Percentiles rank a stretch among this genome's conserved stretches.
Evolutionary conservation across 1,140 invertebrate species (phyloP).

Genomic region (Microplitis demolitor): DNA sequence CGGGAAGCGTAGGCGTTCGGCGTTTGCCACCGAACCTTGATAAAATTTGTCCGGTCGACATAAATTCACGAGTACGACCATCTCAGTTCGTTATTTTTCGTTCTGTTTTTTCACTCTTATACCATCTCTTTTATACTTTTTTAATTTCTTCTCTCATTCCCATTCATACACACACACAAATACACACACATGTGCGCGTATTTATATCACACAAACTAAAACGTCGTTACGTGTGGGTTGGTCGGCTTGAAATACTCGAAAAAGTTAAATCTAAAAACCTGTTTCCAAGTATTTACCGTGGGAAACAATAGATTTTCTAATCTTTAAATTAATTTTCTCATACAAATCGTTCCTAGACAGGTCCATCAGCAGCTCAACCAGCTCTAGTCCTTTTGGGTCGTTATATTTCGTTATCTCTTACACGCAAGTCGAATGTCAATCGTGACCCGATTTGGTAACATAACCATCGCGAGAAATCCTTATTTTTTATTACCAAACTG

Average conservation of each 20-base stretch:
- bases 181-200: not conserved
- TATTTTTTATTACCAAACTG: not conserved
- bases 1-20: conserved; percentile 52
- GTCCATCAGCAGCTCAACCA: not conserved
- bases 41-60: conserved; percentile 61
- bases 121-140: no score
- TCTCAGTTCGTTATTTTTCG: not conserved
- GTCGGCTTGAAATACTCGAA: not conserved
- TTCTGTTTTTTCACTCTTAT: not conserved
- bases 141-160: not conserved
- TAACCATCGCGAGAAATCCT: not conserved
- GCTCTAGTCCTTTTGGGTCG: not conserved
- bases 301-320: conserved; percentile 25
- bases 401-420: conserved; percentile 5
- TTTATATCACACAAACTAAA: conserved; percentile 7
- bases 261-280: conserved; percentile 23
- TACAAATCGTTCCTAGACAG: not conserved
- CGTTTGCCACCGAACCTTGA: conserved; percentile 61
- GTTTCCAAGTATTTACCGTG: conserved; percentile 14
- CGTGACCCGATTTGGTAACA: conserved; percentile 11
- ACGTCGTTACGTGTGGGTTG: not conserved
- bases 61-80: conserved; percentile 58
- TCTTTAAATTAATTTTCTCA: conserved; percentile 8
- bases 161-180: not conserved
- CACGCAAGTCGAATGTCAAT: conserved; percentile 11